A percentile compares a stretch with the other conserved stretches of the same genome.
Evolutionary conservation across 1,140 invertebrate genomes (phyloP).

Genomic region (Scaptomyza graminum): DNA sequence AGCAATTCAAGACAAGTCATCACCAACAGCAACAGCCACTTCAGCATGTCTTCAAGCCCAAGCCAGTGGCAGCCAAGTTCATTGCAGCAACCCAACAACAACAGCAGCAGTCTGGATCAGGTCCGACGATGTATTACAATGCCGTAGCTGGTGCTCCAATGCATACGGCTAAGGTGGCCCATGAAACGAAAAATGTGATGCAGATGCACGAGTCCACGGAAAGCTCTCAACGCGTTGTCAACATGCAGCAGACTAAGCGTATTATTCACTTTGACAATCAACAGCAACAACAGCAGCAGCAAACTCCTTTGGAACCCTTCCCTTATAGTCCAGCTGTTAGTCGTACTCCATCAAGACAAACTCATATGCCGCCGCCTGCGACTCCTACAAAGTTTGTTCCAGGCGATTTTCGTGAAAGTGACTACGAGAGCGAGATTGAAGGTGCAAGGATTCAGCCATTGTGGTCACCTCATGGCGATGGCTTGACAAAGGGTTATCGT

Average conservation of each 20-base stretch:
- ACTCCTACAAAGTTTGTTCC: slow-evolving; percentile 88
- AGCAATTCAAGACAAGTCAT: slow-evolving; percentile 67
- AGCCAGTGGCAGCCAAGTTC: slow-evolving; percentile 83
- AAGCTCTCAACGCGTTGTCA: slow-evolving; percentile 87
- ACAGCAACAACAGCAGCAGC: slow-evolving; percentile 63
- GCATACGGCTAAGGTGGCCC: slow-evolving; percentile 86
- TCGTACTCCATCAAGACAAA: slow-evolving; percentile 68
- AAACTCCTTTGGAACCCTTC: slow-evolving; percentile 83
- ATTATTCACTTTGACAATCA: slow-evolving; percentile 87
- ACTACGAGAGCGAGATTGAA: slow-evolving; percentile 89
- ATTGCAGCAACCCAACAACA: slow-evolving; percentile 85
- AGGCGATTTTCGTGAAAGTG: slow-evolving; percentile 88
- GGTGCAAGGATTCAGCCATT: slow-evolving; percentile 86
- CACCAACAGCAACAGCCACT: slow-evolving; percentile 63
- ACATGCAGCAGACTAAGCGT: slow-evolving; percentile 88
- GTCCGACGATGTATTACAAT: slow-evolving; percentile 85
- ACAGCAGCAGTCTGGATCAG: slow-evolving; percentile 84
- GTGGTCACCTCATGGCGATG: slow-evolving; percentile 87
- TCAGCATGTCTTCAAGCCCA: slow-evolving; percentile 84
- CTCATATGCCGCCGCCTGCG: slow-evolving; percentile 84
- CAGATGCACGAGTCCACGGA: slow-evolving; percentile 89
- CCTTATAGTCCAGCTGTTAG: slow-evolving; percentile 84
- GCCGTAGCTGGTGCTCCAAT: slow-evolving; percentile 85
- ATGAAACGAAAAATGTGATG: slow-evolving; percentile 88
- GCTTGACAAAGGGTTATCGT: slow-evolving; percentile 86